Conservation (phyloP, 2,113 vertebrate species). For the Cinclus mexicanus region DNA sequence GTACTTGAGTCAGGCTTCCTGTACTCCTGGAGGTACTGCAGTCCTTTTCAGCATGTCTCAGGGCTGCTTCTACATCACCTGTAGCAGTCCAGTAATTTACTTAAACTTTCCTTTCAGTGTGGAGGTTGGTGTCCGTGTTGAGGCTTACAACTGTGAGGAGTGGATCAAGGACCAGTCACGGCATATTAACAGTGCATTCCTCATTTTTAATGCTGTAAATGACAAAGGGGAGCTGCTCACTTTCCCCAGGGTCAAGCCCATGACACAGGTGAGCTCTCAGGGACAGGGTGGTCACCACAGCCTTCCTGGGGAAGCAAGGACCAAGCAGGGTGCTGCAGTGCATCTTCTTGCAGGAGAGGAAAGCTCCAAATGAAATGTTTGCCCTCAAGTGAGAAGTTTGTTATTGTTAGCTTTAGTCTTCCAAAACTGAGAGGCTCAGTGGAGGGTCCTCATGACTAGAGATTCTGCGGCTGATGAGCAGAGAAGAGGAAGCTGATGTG, state of each 20-base stretch:
- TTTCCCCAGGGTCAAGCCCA: conserved; percentile 71
- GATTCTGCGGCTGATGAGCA: neutral
- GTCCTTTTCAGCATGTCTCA: neutral
- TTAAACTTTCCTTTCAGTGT: conserved; percentile 54
- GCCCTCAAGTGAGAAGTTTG: neutral
- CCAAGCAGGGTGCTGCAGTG: neutral
- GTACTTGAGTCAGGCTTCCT: neutral
- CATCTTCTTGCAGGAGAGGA: neutral
- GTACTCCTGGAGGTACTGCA: neutral
- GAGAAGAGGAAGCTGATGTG: neutral
- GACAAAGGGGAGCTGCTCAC: conserved; percentile 46
- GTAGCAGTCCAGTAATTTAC: neutral
- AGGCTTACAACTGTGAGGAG: conserved; percentile 78
- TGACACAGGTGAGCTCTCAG: conserved; percentile 69
- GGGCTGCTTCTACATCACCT: neutral
- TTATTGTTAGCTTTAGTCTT: neutral
- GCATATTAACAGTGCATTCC: conserved; percentile 82
- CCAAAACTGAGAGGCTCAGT: neutral
- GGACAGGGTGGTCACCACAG: neutral
- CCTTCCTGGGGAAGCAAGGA: neutral
- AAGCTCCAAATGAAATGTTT: neutral
- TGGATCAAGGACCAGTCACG: conserved; percentile 69
- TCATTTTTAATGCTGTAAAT: conserved; percentile 71
- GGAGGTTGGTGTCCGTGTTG: conserved; percentile 80
- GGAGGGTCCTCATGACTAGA: neutral